phyloP scores from a whole-genome alignment of 2,888 invertebrate species.

The Brachyptera putata region DNA sequence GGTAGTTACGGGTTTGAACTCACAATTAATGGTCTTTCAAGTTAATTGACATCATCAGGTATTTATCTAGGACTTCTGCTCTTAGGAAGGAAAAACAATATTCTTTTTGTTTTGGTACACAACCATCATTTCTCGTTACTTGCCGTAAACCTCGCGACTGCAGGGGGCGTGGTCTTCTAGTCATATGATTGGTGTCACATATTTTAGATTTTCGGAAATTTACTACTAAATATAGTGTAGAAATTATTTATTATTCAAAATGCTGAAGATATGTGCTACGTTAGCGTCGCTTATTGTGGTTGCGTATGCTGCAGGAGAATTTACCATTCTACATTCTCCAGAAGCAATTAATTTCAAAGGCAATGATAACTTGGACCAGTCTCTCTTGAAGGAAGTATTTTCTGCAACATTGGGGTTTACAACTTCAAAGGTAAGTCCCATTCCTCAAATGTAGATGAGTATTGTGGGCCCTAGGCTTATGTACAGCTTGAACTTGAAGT shows the following conservation, averaged over 20 bases:
- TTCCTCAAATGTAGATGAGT: no score
- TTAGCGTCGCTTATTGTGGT: conserved; percentile 32
- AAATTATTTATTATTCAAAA: conserved; percentile 15
- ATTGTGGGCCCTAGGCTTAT: no score
- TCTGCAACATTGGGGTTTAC: conserved; percentile 69
- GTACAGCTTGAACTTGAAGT: no score
- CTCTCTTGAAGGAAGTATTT: conserved; percentile 63
- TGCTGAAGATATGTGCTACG: background rate
- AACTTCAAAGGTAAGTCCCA: conserved; percentile 57
- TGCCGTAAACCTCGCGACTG: no score
- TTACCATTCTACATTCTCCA: conserved; percentile 65
- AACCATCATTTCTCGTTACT: no score
- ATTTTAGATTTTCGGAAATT: background rate
- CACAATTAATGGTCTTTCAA: no score
- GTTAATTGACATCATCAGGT: no score
- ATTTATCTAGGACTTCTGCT: no score
- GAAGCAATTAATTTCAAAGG: conserved; percentile 65
- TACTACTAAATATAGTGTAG: background rate
- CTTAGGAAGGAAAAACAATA: no score
- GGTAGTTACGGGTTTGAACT: no score
- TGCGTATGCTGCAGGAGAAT: conserved; percentile 60
- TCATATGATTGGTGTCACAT: conserved; percentile 17
- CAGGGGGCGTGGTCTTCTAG: background rate
- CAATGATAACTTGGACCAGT: conserved; percentile 57
- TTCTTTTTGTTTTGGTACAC: no score